These are phyloP conservation scores for Lycodopsis pacificus DNA, from an alignment of 2,797 vertebrate genomes.

Conservation along the genomic window DNA sequence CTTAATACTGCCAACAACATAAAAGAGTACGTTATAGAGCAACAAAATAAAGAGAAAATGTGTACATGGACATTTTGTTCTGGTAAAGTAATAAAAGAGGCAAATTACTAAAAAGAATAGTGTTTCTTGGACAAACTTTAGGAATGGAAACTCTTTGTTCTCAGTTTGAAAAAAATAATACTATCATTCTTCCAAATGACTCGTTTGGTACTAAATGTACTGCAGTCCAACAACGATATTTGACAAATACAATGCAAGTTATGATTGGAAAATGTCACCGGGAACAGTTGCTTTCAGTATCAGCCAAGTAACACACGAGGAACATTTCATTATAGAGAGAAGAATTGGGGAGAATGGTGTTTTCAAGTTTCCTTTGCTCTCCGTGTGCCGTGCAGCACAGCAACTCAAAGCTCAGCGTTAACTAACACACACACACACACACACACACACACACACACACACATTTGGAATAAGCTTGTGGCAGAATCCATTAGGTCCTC, in stretches of 20 bases:
- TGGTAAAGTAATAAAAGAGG: neutral
- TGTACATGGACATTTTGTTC: neutral
- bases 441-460: neutral
- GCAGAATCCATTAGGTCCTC: neutral
- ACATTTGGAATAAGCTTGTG: neutral
- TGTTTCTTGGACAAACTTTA: slow-evolving; percentile 2
- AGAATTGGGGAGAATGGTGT: too few species aligned
- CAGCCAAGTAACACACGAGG: neutral
- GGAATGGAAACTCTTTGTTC: neutral
- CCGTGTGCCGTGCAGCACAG: neutral
- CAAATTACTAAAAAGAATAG: neutral
- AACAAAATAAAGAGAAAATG: neutral
- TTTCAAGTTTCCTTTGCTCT: neutral
- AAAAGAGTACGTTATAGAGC: slow-evolving; percentile 5
- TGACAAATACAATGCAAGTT: neutral
- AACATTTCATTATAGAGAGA: neutral
- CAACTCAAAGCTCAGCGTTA: neutral
- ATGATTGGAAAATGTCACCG: neutral
- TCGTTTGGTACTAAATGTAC: neutral
- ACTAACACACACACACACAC: neutral
- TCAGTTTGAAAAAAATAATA: neutral
- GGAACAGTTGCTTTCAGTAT: neutral
- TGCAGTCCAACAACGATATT: neutral
- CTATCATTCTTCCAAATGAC: neutral
- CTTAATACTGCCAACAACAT: slow-evolving; percentile 6